These are phyloP conservation scores for Panagrolaimus sp. DNA, from an alignment of 1,140 invertebrate genomes.

Conservation along the genomic window DNA sequence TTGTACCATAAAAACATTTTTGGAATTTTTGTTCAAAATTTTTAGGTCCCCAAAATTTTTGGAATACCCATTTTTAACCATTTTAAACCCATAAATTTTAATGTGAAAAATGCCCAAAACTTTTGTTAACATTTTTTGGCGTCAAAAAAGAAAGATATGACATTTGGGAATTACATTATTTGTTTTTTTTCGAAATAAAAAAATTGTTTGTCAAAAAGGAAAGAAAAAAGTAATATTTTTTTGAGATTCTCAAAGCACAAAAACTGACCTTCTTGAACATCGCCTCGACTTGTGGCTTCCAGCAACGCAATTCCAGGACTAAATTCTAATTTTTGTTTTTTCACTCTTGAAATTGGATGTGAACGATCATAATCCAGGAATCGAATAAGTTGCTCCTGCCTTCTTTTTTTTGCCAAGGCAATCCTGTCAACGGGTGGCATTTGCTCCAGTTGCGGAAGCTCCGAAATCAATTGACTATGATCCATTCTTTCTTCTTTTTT, in stretches of 20 bases:
- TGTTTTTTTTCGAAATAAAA: background rate
- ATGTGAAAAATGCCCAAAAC: no score
- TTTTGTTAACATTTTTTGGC: no score
- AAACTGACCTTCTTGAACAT: conserved; percentile 50
- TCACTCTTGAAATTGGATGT: conserved; percentile 39
- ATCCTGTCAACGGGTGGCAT: conserved; percentile 49
- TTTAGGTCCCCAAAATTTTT: no score
- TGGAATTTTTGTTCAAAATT: no score
- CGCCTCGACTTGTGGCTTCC: conserved; percentile 53
- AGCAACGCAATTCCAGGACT: conserved; percentile 54
- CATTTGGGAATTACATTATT: no score
- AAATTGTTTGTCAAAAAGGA: background rate
- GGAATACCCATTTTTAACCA: no score
- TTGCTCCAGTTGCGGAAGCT: conserved; percentile 51
- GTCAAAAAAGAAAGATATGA: no score
- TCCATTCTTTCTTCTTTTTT: conserved; percentile 39
- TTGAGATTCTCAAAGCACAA: conserved; percentile 6
- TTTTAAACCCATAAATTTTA: no score
- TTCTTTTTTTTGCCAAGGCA: conserved; percentile 46
- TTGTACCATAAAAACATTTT: no score
- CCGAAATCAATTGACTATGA: conserved; percentile 47
- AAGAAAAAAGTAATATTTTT: no score
- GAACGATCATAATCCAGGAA: conserved; percentile 36
- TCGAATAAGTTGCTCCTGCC: conserved; percentile 38
- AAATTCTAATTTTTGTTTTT: conserved; percentile 50